These are phyloP conservation scores for Auanema sp. DNA, from an alignment of 2,888 invertebrate species.

Conservation along the genomic window DNA sequence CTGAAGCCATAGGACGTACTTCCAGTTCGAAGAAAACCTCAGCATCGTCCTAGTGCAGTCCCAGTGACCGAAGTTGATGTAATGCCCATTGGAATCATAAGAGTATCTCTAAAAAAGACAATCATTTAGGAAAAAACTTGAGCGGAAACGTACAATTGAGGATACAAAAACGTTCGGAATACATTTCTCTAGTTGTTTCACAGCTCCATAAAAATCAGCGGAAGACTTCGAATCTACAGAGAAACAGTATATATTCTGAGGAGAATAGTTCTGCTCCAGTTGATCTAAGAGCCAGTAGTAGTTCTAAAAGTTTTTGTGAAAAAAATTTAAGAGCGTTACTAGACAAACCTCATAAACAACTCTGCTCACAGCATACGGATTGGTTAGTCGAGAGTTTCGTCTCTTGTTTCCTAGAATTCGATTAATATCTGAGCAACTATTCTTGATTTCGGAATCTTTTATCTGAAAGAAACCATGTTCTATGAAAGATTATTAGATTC, in stretches of 20 bases:
- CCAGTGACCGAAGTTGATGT: slow-evolving; percentile 19
- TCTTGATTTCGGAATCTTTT: too few species aligned
- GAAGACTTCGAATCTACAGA: slow-evolving; percentile 15
- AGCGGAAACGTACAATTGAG: too few species aligned
- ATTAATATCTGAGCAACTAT: too few species aligned
- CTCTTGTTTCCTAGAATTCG: too few species aligned
- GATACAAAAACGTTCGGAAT: slow-evolving; percentile 14
- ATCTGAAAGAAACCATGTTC: too few species aligned
- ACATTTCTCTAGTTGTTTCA: slow-evolving; percentile 11
- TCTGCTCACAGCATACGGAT: too few species aligned
- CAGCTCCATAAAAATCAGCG: not conserved
- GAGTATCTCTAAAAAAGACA: slow-evolving; percentile 12
- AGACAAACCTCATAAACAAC: too few species aligned
- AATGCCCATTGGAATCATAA: slow-evolving; percentile 20
- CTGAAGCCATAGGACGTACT: slow-evolving; percentile 20
- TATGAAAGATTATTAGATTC: too few species aligned
- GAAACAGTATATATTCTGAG: slow-evolving; percentile 18
- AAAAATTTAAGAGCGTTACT: too few species aligned
- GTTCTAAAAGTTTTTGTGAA: slow-evolving; percentile 11
- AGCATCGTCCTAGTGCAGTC: slow-evolving; percentile 5
- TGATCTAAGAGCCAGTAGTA: slow-evolving; percentile 17
- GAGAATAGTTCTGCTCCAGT: slow-evolving; percentile 16
- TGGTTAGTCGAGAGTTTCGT: too few species aligned
- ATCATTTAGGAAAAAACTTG: slow-evolving; percentile 5
- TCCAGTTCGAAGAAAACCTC: slow-evolving; percentile 2